A percentile compares a stretch with the other conserved stretches of the same genome.
These are phyloP conservation scores for Alethe castanea DNA, from an alignment of 2,113 vertebrate species.

Conservation along the genomic window DNA sequence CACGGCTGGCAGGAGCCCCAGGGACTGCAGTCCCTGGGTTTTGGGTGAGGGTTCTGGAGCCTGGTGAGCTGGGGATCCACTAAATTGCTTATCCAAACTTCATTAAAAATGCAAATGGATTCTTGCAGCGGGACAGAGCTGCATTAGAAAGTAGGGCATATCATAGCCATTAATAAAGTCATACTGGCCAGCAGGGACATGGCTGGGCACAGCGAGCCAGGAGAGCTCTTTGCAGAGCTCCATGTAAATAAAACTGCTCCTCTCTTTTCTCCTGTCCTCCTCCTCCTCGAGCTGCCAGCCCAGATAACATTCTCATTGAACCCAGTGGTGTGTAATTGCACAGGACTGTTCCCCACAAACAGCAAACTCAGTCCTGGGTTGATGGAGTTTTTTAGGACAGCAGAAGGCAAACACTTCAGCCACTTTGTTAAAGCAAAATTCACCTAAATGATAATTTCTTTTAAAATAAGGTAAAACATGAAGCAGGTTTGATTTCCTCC, in stretches of 20 bases:
- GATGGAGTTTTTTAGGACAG: background rate
- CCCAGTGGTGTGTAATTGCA: background rate
- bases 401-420: background rate
- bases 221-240: constrained; percentile 18
- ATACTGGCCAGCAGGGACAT: background rate
- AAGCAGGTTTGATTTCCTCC: background rate
- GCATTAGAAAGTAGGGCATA: background rate
- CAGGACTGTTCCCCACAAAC: background rate
- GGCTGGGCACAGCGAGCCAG: background rate
- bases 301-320: background rate
- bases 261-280: background rate
- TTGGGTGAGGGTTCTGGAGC: background rate
- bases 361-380: background rate
- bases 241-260: background rate
- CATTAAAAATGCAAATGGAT: constrained; percentile 52
- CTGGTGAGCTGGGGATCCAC: background rate
- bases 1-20: background rate
- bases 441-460: background rate
- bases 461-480: background rate
- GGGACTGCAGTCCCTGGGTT: fast-evolving
- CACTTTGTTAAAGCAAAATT: background rate
- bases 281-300: background rate
- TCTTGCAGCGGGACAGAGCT: background rate
- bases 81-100: background rate
- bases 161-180: constrained; percentile 20